Conservation (phyloP, 35 echinoderm and acorn worm species). For the Chiridota heheva region DNA sequence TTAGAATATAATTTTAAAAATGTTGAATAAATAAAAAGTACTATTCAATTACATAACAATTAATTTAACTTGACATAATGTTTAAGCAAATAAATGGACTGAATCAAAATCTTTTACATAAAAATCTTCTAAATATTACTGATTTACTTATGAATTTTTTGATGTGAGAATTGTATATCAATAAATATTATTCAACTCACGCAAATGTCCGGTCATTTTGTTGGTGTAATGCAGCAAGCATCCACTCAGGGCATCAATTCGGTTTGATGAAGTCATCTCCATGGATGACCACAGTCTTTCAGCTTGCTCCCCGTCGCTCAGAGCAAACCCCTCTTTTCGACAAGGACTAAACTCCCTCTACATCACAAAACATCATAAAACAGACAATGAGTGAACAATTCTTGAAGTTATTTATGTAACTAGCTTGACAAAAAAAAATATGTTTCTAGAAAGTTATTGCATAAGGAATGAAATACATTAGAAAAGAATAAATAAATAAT, state of each 20-base stretch:
- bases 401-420: neutral
- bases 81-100: neutral
- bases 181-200: slow-evolving; percentile 1
- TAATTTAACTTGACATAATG: neutral
- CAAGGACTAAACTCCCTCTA: slow-evolving; percentile 18
- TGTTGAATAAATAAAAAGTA: neutral
- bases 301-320: slow-evolving; percentile 21
- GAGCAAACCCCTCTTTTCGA: neutral
- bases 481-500: neutral
- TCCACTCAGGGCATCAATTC: slow-evolving; percentile 18
- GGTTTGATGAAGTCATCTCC: slow-evolving; percentile 31
- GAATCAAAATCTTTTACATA: neutral
- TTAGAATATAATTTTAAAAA: neutral
- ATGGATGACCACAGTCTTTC: slow-evolving; percentile 32
- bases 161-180: too few relatives aligned
- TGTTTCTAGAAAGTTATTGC: too few relatives aligned
- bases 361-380: neutral
- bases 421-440: too few relatives aligned
- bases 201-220: neutral
- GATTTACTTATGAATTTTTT: too few relatives aligned
- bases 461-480: neutral
- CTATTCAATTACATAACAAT: neutral
- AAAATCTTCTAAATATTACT: neutral
- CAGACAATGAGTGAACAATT: too few relatives aligned
- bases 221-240: slow-evolving; percentile 14